Evolutionary conservation across 2,888 invertebrate genomes (phyloP).

Genomic region (Eledone cirrhosa): DNA sequence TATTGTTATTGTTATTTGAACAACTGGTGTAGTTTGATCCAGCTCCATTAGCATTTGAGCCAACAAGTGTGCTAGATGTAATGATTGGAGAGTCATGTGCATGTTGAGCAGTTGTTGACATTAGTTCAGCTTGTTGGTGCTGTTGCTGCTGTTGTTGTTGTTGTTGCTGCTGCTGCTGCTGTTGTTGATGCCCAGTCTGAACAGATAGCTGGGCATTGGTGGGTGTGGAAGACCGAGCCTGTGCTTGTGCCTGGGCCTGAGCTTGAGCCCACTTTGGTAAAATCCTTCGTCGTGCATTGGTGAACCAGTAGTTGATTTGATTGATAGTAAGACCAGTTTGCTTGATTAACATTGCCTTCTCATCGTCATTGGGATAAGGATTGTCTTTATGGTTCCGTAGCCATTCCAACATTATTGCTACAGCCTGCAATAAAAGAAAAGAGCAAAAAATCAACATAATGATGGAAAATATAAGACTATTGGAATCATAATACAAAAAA

Average conservation of each 20-base stretch:
- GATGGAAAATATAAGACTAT: no score
- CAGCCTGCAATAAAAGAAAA: conserved; percentile 56
- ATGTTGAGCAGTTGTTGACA: neutral
- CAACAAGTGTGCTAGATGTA: neutral
- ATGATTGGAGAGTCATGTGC: neutral
- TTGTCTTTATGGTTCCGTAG: conserved; percentile 65
- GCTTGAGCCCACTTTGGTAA: conserved; percentile 65
- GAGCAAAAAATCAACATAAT: neutral
- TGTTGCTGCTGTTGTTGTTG: neutral
- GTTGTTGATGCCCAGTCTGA: conserved; percentile 2
- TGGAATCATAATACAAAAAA: no score
- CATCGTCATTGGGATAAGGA: conserved; percentile 67
- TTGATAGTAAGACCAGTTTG: conserved; percentile 65
- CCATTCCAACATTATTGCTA: conserved; percentile 67
- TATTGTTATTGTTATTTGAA: neutral
- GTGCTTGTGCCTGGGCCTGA: conserved; percentile 36
- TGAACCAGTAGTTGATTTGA: conserved; percentile 68
- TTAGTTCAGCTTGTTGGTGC: no score
- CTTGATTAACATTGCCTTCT: conserved; percentile 65
- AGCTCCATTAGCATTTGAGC: neutral
- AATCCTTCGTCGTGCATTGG: conserved; percentile 65
- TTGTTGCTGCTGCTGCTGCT: neutral
- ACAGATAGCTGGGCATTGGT: neutral
- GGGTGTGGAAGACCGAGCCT: conserved; percentile 47
- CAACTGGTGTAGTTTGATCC: neutral